These are phyloP conservation scores for Pycnomerus fuliginosus DNA, from an alignment of 2,888 invertebrate species.

Conservation along the genomic window DNA sequence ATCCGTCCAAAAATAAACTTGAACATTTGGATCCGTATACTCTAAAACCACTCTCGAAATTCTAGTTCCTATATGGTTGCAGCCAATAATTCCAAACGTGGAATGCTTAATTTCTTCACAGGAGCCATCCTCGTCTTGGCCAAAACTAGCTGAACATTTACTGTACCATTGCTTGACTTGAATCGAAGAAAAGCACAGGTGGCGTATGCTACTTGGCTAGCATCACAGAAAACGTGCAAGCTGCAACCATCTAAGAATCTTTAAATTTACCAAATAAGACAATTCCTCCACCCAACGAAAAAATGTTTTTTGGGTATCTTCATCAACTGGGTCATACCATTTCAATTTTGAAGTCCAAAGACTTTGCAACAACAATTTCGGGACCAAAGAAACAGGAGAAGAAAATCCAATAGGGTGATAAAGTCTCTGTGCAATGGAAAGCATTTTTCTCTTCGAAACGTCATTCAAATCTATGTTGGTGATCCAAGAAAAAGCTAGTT, in stretches of 20 bases:
- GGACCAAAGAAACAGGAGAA: slow-evolving; percentile 29
- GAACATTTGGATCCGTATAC: too few species aligned
- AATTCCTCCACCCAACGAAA: too few species aligned
- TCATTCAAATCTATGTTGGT: too few species aligned
- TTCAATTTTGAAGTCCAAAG: neutral
- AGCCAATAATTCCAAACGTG: too few species aligned
- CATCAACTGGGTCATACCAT: neutral
- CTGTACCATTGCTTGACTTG: neutral
- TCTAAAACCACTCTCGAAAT: too few species aligned
- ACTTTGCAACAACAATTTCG: neutral
- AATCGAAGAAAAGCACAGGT: neutral
- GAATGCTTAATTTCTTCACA: neutral
- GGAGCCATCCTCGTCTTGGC: neutral
- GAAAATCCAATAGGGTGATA: slow-evolving; percentile 25
- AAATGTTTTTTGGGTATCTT: too few species aligned
- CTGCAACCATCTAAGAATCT: neutral
- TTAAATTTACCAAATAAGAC: neutral
- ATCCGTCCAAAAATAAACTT: too few species aligned
- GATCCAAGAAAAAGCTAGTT: too few species aligned
- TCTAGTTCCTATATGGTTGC: too few species aligned
- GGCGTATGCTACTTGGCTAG: neutral
- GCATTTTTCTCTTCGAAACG: neutral
- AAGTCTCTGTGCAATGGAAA: slow-evolving; percentile 3
- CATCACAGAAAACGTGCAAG: neutral
- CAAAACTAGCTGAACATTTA: neutral